Conservation (phyloP, 2,888 invertebrate genomes). For the Drosophila neutralis region DNA sequence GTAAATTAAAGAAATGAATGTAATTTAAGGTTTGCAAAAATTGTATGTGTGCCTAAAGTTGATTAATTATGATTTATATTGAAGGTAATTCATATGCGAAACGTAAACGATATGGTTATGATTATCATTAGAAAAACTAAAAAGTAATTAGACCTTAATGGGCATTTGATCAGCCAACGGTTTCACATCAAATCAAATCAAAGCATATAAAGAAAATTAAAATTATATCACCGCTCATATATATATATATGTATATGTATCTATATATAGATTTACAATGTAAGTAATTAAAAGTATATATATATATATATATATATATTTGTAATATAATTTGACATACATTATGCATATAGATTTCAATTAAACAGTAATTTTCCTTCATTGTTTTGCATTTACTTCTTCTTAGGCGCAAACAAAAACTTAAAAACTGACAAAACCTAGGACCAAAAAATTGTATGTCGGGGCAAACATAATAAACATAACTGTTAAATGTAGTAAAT, state of each 20-base stretch:
- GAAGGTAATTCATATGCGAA: slow-evolving; percentile 71
- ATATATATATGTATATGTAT: slow-evolving; percentile 28
- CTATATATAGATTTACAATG: slow-evolving; percentile 30
- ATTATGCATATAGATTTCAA: slow-evolving; percentile 29
- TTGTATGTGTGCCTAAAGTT: slow-evolving; percentile 49
- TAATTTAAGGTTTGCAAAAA: slow-evolving; percentile 39
- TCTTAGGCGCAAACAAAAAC: slow-evolving; percentile 62
- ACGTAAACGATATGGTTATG: slow-evolving; percentile 36
- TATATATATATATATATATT: slow-evolving; percentile 16
- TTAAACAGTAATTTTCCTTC: slow-evolving; percentile 36
- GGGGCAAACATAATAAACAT: slow-evolving; percentile 51
- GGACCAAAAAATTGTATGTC: slow-evolving; percentile 38
- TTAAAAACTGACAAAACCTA: slow-evolving; percentile 70
- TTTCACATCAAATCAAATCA: slow-evolving; percentile 44
- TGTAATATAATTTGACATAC: slow-evolving; percentile 22
- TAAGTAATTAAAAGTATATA: slow-evolving; percentile 32
- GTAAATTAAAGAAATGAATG: slow-evolving; percentile 57
- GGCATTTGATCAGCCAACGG: slow-evolving; percentile 31
- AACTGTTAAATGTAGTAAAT: slow-evolving; percentile 24
- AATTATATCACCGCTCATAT: slow-evolving; percentile 81
- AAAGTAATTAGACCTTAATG: slow-evolving; percentile 19
- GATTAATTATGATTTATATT: slow-evolving; percentile 71
- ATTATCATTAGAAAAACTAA: slow-evolving; percentile 52
- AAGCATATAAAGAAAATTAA: slow-evolving; percentile 73
- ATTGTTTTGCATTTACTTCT: slow-evolving; percentile 16